Evolutionary conservation across 2,888 invertebrate genomes (phyloP), one percentile per base, ranked within the genome.

Genomic region (Penaeus monodon): DNA sequence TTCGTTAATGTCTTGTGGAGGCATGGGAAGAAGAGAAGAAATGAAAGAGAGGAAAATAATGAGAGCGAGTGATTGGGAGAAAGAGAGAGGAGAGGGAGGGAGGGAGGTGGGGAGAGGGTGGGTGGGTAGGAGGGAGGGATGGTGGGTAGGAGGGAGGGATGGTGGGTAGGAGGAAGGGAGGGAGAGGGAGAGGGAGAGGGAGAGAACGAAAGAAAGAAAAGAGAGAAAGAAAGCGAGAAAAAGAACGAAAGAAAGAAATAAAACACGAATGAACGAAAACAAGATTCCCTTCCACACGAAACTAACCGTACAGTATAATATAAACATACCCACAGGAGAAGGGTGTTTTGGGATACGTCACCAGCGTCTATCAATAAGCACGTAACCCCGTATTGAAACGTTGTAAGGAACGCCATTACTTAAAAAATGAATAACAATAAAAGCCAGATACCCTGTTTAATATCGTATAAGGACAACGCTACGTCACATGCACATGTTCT

Each of bases 141-240:
- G 17, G 44, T 38, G 33, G 38, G 64, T 64, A 27, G 27, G 78
- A 78, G 78, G 57, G 44, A 78, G 78, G 27, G 78, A 78, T 8
- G n/a, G 4, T 57, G 29, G 27, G 22, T 7, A 6, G 49, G 4
- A 10, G n/a, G 17, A 12, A n/a, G 78, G 24, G 38, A 78, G 49
- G 49, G 78, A 78, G 27, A n/a, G 57, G 8, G 57, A 4, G 17
- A 33, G 8, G n/a, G 33, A 77, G 49, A 14, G 57, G 24, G 29
- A 24, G 27, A 38, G 33, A 74, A 6, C 2, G 27, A 77, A 27
- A n/a, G 22, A 33, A 27, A 27, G 22, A 22, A n/a, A 24, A 77
- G 77, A 33, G 12, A 17, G 77, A 63, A 12, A 49, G 2, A 49
- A 12, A 14, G 2, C 1, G 49, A 49, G 2, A 14, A 12, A 49